Evolutionary conservation across 2,797 vertebrate species (phyloP).

Genomic region (Falco novaeseelandiae): DNA sequence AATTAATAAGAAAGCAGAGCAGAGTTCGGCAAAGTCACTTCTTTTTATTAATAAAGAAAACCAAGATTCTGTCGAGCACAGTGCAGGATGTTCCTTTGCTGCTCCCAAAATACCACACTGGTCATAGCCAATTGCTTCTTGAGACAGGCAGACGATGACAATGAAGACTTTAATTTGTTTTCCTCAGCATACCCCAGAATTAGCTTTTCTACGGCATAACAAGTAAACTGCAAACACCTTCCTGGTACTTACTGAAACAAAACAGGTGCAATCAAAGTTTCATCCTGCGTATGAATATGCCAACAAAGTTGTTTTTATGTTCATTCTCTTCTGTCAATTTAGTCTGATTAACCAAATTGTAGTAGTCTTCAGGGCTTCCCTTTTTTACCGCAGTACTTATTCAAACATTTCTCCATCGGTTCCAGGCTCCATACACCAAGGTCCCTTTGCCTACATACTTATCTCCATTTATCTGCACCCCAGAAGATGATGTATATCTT

Average conservation of each 20-base stretch:
- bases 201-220: background rate
- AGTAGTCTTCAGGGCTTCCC: background rate
- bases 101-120: background rate
- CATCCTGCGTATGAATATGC: background rate
- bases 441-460: background rate
- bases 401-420: background rate
- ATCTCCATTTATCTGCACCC: background rate
- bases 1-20: constrained; percentile 51
- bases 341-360: background rate
- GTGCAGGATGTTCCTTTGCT: background rate
- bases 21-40: background rate
- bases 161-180: background rate
- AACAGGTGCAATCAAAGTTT: background rate
- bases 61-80: background rate
- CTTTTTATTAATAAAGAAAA: constrained; percentile 10
- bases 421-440: background rate
- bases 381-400: background rate
- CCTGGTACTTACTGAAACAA: background rate
- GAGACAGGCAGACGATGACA: background rate
- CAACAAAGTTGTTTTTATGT: background rate
- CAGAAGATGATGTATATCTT: background rate
- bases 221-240: background rate
- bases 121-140: background rate
- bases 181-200: background rate
- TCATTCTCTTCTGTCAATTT: background rate